A percentile compares a stretch with the other conserved stretches of the same genome.
Evolutionary conservation across 1,140 invertebrate genomes (phyloP).

Genomic region (Rhopalosiphum maidis): DNA sequence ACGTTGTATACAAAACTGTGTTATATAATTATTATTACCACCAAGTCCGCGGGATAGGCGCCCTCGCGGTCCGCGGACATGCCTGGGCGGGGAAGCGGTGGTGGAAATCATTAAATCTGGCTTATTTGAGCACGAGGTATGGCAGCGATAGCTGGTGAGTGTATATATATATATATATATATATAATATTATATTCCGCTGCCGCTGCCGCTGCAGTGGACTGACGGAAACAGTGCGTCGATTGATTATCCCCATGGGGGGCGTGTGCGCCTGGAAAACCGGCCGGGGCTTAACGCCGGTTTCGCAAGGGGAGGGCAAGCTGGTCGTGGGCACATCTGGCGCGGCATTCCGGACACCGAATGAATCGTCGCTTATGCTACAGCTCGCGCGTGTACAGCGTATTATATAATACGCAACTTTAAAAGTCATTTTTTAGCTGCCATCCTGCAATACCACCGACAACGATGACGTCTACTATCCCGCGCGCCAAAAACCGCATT

Average conservation of each 20-base stretch:
- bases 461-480: background rate
- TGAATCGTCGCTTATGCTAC: constrained; percentile 53
- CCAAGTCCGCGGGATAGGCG: background rate
- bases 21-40: constrained; percentile 1
- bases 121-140: background rate
- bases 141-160: background rate
- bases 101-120: constrained; percentile 35
- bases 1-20: background rate
- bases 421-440: constrained; percentile 47
- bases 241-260: constrained; percentile 56
- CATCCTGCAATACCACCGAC: background rate
- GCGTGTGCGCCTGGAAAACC: constrained; percentile 43
- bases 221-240: constrained; percentile 25
- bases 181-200: background rate
- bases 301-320: background rate
- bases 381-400: background rate
- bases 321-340: constrained; percentile 49
- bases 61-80: background rate
- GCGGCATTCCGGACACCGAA: constrained; percentile 42
- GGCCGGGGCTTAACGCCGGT: constrained; percentile 48
- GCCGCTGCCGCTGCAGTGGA: background rate
- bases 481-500: background rate
- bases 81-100: background rate
- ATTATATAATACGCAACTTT: constrained; percentile 27
- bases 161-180: background rate